A percentile compares a stretch with the other conserved stretches of the same genome.
Evolutionary conservation across 2,113 vertebrate genomes (phyloP).

Genomic region (Pseudopodoces humilis): DNA sequence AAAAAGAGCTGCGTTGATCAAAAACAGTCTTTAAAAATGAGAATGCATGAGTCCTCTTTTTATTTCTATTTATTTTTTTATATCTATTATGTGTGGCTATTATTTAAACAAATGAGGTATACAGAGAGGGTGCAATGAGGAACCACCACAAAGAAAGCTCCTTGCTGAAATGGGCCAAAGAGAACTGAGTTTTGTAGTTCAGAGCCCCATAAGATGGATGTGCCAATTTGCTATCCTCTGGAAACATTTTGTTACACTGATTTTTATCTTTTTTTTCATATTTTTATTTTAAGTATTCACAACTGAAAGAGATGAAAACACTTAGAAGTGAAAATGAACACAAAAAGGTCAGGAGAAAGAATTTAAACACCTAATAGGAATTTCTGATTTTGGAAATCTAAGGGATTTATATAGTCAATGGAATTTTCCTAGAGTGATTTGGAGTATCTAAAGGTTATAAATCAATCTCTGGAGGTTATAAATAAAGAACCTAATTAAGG

Average conservation of each 20-base stretch:
- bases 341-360: neutral
- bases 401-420: neutral
- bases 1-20: neutral
- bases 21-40: neutral
- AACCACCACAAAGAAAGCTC: neutral
- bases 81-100: neutral
- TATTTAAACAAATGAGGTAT: neutral
- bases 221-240: neutral
- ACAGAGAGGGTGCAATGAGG: neutral
- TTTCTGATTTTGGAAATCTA: neutral
- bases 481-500: neutral
- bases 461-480: neutral
- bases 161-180: neutral
- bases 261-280: neutral
- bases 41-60: rapidly evolving
- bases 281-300: neutral
- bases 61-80: neutral
- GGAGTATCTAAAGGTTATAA: neutral
- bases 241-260: neutral
- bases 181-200: neutral
- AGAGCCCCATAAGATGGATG: neutral
- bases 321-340: neutral
- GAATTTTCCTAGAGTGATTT: neutral
- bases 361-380: neutral
- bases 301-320: neutral